phyloP scores from a whole-genome alignment of 2,113 vertebrate genomes.

The Stegastes partitus region DNA sequence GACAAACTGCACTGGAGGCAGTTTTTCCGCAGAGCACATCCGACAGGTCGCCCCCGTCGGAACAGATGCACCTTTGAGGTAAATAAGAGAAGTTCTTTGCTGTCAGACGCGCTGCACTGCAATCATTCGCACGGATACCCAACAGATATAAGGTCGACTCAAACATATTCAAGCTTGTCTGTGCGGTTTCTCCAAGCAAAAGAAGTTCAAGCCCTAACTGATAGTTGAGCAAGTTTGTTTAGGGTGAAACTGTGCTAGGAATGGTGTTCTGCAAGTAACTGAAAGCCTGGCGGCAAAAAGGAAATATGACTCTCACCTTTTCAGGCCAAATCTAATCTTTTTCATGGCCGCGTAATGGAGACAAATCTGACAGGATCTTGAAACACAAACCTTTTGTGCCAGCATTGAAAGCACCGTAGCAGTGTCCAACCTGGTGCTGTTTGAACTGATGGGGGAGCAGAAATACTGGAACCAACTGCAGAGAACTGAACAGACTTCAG shows the following conservation, averaged over 20 bases:
- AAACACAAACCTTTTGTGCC: not conserved
- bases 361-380: slow-evolving; percentile 5
- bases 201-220: not conserved
- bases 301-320: slow-evolving; percentile 2
- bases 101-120: slow-evolving; percentile 17
- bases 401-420: slow-evolving; percentile 2
- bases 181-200: not conserved
- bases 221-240: not conserved
- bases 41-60: slow-evolving; percentile 43
- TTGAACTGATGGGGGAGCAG: slow-evolving; percentile 11
- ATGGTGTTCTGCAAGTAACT: not conserved
- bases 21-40: slow-evolving; percentile 35
- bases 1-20: slow-evolving; percentile 50
- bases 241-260: not conserved
- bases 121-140: slow-evolving; percentile 12
- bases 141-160: not conserved
- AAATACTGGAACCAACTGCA: slow-evolving; percentile 37
- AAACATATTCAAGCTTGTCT: not conserved
- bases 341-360: slow-evolving; percentile 11
- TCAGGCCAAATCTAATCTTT: slow-evolving; percentile 1
- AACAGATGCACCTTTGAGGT: slow-evolving; percentile 50
- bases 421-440: slow-evolving; percentile 14
- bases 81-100: slow-evolving; percentile 22
- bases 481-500: slow-evolving; percentile 29
- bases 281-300: slow-evolving; percentile 3